These are phyloP conservation scores for Ctenosaura bakeri DNA, from an alignment of 2,797 vertebrate species.

Conservation along the genomic window DNA sequence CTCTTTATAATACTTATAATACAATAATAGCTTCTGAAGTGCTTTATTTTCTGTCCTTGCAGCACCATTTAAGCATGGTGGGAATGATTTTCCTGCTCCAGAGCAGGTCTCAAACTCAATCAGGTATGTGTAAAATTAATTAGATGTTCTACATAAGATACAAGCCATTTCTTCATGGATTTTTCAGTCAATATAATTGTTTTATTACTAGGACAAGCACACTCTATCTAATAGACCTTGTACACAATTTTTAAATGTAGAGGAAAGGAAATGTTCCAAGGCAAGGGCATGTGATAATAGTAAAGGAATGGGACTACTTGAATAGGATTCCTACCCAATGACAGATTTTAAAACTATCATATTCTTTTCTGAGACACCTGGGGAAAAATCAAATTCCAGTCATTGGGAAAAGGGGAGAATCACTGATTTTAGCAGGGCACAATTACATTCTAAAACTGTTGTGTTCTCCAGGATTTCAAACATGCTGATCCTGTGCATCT, in stretches of 20 bases:
- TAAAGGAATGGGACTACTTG: slow-evolving; percentile 7
- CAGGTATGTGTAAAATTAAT: slow-evolving; percentile 62
- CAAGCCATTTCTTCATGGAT: slow-evolving; percentile 68
- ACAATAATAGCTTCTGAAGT: slow-evolving; percentile 17
- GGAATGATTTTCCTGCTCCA: slow-evolving; percentile 42
- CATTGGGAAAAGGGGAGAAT: neutral
- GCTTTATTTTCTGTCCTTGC: slow-evolving; percentile 53
- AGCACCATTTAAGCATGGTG: slow-evolving; percentile 29
- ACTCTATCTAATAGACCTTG: slow-evolving; percentile 49
- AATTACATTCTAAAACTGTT: neutral
- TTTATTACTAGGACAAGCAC: slow-evolving; percentile 64
- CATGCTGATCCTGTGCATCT: neutral
- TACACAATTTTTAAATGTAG: slow-evolving; percentile 46
- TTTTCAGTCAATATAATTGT: slow-evolving; percentile 67
- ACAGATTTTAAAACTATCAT: neutral
- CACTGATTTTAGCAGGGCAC: too few relatives aligned
- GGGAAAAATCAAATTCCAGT: neutral
- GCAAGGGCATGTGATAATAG: slow-evolving; percentile 11
- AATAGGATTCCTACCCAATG: neutral
- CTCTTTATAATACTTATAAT: neutral
- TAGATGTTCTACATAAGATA: slow-evolving; percentile 62
- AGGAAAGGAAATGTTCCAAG: neutral
- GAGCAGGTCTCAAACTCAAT: slow-evolving; percentile 60
- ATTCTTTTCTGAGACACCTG: neutral
- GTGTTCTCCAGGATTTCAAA: neutral